phyloP scores from a whole-genome alignment of 2,888 invertebrate species.

The Clusia tigrina region DNA sequence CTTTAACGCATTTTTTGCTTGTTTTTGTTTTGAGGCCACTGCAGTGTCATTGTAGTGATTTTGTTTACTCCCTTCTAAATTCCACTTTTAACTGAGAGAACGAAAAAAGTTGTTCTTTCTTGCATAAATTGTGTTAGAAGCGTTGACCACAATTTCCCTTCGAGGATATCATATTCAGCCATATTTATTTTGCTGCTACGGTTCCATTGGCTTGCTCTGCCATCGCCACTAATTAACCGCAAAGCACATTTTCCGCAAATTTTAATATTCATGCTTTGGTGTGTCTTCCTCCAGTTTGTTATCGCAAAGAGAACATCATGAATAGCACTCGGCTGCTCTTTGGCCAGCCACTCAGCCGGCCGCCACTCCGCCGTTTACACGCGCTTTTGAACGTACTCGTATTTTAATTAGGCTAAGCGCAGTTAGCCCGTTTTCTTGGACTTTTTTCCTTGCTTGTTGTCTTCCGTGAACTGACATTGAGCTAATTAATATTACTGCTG shows the following conservation, averaged over 20 bases:
- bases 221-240: not conserved
- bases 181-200: too few relatives aligned
- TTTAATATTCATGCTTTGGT: not conserved
- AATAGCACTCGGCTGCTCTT: not conserved
- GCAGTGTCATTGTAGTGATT: too few relatives aligned
- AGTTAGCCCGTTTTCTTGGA: not conserved
- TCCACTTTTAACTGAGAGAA: too few relatives aligned
- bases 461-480: conserved; percentile 27
- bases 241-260: not conserved
- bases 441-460: too few relatives aligned
- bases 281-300: not conserved
- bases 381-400: not conserved
- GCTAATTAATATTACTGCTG: conserved; percentile 9
- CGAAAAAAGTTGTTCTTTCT: not conserved
- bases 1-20: too few relatives aligned
- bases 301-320: not conserved
- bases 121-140: conserved; percentile 18
- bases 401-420: not conserved
- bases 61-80: too few relatives aligned
- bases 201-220: too few relatives aligned
- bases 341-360: not conserved
- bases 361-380: not conserved
- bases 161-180: conserved; percentile 13
- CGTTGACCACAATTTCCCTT: conserved; percentile 22
- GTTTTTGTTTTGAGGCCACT: too few relatives aligned